Conservation (phyloP, 2,113 vertebrate species). For the Dermatemys mawii region DNA sequence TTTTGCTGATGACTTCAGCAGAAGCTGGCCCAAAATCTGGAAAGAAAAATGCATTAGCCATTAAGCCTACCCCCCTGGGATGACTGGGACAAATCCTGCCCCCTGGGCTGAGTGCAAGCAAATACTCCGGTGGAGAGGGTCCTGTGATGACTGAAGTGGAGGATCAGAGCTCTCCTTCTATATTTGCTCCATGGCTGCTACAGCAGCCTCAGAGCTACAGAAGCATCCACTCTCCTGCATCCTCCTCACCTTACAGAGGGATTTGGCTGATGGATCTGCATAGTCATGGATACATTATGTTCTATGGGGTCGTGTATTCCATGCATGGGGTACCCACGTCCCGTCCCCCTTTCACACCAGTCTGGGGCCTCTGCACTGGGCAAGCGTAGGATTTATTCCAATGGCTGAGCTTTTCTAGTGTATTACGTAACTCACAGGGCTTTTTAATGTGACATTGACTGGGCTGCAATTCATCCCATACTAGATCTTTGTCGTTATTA, state of each 20-base stretch:
- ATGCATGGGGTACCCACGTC: fast-evolving
- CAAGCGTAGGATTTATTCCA: background rate
- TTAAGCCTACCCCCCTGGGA: background rate
- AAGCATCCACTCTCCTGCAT: background rate
- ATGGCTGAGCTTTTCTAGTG: background rate
- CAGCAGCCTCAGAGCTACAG: too few relatives aligned
- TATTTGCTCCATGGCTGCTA: background rate
- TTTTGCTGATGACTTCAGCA: background rate
- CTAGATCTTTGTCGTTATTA: background rate
- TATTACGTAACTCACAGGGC: background rate
- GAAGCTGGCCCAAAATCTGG: background rate
- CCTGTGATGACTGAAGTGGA: too few relatives aligned
- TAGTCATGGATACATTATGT: fast-evolving
- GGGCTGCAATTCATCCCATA: background rate
- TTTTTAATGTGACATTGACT: fast-evolving
- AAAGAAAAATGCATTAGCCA: background rate
- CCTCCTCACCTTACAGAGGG: background rate
- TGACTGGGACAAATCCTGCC: background rate
- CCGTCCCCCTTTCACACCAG: background rate
- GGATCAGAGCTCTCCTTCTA: background rate
- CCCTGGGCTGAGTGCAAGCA: background rate
- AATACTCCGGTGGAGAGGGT: background rate
- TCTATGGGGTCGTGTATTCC: background rate
- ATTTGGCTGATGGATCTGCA: too few relatives aligned
- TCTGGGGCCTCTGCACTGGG: background rate